Conservation (phyloP, 2,888 invertebrate genomes). For the Steinernema hermaphroditum region DNA sequence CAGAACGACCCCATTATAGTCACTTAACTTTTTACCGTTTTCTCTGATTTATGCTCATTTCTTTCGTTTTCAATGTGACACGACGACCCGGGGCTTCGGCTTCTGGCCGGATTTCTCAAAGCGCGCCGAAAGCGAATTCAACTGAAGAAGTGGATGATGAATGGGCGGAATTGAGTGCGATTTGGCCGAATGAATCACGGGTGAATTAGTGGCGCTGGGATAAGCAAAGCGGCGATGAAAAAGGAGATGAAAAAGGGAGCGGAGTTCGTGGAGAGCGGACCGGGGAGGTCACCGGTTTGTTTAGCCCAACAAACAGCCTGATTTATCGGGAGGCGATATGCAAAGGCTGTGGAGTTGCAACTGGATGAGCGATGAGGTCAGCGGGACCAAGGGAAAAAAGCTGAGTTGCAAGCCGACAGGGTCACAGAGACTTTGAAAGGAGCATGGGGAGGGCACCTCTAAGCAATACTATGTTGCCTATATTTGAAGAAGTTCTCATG, state of each 20-base stretch:
- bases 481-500: too few relatives aligned
- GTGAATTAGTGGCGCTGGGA: background rate
- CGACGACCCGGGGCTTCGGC: background rate
- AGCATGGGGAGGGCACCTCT: too few relatives aligned
- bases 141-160: constrained; percentile 8
- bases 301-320: background rate
- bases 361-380: too few relatives aligned
- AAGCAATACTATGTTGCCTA: too few relatives aligned
- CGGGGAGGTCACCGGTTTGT: background rate
- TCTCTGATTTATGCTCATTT: constrained; percentile 20
- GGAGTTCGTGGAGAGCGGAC: background rate
- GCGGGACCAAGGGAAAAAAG: too few relatives aligned
- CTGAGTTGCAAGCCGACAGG: too few relatives aligned
- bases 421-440: too few relatives aligned
- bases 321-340: background rate
- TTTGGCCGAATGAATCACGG: background rate
- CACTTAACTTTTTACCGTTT: constrained; percentile 15
- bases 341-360: background rate
- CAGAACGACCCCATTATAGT: constrained; percentile 22
- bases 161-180: constrained; percentile 10
- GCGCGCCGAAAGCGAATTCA: background rate
- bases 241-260: background rate
- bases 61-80: constrained; percentile 10
- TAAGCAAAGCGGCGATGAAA: background rate
- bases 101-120: background rate